Evolutionary conservation across 2,888 invertebrate species (phyloP).

Genomic region (Oxytorus armatus): DNA sequence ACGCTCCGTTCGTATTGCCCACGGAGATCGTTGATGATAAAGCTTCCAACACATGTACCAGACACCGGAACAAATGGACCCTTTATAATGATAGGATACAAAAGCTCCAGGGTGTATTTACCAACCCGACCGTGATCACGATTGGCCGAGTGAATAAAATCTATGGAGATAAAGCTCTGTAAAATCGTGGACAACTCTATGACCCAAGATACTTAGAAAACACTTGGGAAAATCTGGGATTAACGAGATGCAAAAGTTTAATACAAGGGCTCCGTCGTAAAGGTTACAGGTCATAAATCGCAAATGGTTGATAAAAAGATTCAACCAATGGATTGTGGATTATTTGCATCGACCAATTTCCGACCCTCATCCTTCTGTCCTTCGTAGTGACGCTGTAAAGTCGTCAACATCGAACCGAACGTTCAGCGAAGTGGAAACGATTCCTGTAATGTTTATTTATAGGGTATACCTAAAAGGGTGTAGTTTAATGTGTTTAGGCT

Average conservation of each 20-base stretch:
- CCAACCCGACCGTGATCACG: constrained; percentile 5
- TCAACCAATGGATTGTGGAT: too few relatives aligned
- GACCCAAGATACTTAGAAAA: constrained; percentile 10
- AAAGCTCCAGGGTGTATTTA: background rate
- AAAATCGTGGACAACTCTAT: too few relatives aligned
- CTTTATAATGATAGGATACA: constrained; percentile 37
- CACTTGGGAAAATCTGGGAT: constrained; percentile 26
- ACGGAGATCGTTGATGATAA: background rate
- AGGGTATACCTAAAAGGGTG: constrained; percentile 11
- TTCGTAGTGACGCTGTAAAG: background rate
- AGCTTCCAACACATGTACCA: background rate
- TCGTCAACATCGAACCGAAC: background rate
- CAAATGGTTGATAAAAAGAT: background rate
- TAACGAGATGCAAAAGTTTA: background rate
- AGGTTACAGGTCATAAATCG: constrained; percentile 3
- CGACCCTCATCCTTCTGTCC: too few relatives aligned
- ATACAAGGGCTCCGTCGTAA: background rate
- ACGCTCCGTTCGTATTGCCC: background rate
- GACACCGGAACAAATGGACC: background rate
- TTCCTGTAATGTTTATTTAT: constrained; percentile 28
- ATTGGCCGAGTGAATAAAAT: constrained; percentile 34
- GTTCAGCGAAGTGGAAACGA: background rate
- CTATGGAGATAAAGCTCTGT: constrained; percentile 32
- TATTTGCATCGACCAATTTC: background rate
- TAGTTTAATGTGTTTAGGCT: constrained; percentile 16